Evolutionary conservation across 2,888 invertebrate genomes (phyloP).

Genomic region (Conus canariensis): DNA sequence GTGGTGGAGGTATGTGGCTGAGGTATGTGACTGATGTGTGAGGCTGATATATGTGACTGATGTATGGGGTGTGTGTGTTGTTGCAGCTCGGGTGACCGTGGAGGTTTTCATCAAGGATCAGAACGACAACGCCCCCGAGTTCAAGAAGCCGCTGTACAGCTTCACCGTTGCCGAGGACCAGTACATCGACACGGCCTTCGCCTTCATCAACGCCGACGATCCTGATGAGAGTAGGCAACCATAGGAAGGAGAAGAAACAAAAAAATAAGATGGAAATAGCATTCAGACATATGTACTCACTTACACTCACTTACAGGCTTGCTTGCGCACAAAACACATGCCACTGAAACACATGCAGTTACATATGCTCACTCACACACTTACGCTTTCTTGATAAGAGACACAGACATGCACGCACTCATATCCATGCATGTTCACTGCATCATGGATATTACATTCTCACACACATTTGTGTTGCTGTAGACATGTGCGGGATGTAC

Average conservation of each 20-base stretch:
- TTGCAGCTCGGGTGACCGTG: constrained; percentile 50
- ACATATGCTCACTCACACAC: not conserved
- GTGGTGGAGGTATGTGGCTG: too few relatives aligned
- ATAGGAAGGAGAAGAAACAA: not conserved
- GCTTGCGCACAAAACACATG: not conserved
- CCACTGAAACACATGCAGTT: not conserved
- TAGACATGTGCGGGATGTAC: not conserved
- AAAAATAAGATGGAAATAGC: not conserved
- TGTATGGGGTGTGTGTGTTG: not conserved
- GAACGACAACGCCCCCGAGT: constrained; percentile 74
- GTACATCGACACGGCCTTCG: constrained; percentile 91
- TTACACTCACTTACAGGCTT: not conserved
- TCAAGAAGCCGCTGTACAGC: constrained; percentile 68
- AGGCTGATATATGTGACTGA: too few relatives aligned
- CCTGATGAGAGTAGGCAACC: constrained; percentile 85
- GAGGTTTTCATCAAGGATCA: constrained; percentile 62
- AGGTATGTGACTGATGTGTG: too few relatives aligned
- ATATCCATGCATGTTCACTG: too few relatives aligned
- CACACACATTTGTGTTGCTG: not conserved
- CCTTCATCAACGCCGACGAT: constrained; percentile 99
- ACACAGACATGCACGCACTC: too few relatives aligned
- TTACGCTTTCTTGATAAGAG: not conserved
- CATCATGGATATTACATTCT: too few relatives aligned
- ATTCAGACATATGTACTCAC: not conserved
- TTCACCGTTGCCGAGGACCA: constrained; percentile 70